Conservation (phyloP, 2,113 vertebrate genomes). For the Neogale vison region DNA sequence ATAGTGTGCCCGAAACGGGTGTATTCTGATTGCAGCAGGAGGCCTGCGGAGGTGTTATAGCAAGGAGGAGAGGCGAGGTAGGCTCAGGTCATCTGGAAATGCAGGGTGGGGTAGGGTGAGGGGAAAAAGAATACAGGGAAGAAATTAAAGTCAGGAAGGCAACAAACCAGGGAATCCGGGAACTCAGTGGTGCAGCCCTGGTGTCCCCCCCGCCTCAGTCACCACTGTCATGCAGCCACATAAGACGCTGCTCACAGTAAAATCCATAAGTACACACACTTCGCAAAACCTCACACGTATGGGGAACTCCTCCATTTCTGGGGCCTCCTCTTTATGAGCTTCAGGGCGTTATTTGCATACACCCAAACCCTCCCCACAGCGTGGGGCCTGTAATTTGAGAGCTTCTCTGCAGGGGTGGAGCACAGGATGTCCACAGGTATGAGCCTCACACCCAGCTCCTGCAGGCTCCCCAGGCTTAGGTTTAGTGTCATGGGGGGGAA, state of each 20-base stretch:
- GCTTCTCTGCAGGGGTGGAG: conserved; percentile 29
- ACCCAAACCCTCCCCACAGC: neutral
- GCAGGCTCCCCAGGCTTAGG: neutral
- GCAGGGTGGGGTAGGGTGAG: neutral
- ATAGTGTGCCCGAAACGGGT: neutral
- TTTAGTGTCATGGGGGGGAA: neutral
- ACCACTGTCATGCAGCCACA: neutral
- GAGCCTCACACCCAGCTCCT: neutral
- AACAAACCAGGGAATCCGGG: neutral
- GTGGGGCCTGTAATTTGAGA: conserved; percentile 64
- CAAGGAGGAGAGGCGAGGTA: neutral
- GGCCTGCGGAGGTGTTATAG: neutral
- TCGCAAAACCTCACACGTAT: neutral
- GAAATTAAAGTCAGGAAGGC: neutral
- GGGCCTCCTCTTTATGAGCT: conserved; percentile 57
- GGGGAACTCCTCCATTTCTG: neutral
- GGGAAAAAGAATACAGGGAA: neutral
- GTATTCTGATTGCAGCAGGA: neutral
- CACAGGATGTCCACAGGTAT: neutral
- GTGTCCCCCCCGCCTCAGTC: neutral
- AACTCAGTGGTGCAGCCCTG: neutral
- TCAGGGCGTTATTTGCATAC: conserved; percentile 27
- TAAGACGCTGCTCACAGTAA: neutral
- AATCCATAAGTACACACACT: neutral
- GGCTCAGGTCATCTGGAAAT: neutral